phyloP scores from a whole-genome alignment of 2,113 vertebrate species.

The Channa maculata region DNA sequence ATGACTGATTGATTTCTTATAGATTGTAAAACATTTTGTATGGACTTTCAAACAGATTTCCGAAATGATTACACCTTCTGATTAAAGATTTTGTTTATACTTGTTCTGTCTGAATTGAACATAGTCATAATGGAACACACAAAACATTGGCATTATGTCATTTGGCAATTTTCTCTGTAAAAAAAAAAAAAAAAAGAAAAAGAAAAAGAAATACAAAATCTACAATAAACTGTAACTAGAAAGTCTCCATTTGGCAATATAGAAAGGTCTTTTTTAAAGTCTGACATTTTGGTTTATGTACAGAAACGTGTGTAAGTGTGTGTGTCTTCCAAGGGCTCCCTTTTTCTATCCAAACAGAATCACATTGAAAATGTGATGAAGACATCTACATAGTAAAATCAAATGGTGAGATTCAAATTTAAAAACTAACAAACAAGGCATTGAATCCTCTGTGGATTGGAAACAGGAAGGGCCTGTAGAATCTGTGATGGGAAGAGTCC shows the following conservation, averaged over 20 bases:
- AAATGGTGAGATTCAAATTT: conserved; percentile 55
- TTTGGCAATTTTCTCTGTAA: conserved; percentile 77
- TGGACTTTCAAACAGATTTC: conserved; percentile 28
- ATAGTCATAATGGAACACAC: conserved; percentile 44
- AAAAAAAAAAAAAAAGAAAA: conserved; percentile 42
- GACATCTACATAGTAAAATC: conserved; percentile 51
- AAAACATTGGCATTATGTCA: conserved; percentile 74
- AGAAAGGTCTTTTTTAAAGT: conserved; percentile 70
- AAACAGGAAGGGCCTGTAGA: conserved; percentile 46
- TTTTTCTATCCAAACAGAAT: conserved; percentile 76
- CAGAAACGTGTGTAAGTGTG: conserved; percentile 45
- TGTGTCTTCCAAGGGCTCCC: conserved; percentile 59
- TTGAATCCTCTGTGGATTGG: conserved; percentile 31
- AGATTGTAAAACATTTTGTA: conserved; percentile 13
- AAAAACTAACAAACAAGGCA: conserved; percentile 49
- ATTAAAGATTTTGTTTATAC: conserved; percentile 11
- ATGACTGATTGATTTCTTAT: background rate
- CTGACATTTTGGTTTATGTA: conserved; percentile 77
- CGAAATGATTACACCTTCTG: conserved; percentile 28
- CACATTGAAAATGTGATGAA: conserved; percentile 63
- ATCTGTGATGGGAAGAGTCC: conserved; percentile 55
- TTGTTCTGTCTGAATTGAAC: conserved; percentile 12
- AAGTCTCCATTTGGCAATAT: conserved; percentile 80
- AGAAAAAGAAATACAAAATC: conserved; percentile 60
- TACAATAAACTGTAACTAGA: conserved; percentile 64